Percentiles rank a stretch among this genome's conserved stretches.
phyloP scores from a whole-genome alignment of 1,140 invertebrate genomes.

The Capitella teleta region DNA sequence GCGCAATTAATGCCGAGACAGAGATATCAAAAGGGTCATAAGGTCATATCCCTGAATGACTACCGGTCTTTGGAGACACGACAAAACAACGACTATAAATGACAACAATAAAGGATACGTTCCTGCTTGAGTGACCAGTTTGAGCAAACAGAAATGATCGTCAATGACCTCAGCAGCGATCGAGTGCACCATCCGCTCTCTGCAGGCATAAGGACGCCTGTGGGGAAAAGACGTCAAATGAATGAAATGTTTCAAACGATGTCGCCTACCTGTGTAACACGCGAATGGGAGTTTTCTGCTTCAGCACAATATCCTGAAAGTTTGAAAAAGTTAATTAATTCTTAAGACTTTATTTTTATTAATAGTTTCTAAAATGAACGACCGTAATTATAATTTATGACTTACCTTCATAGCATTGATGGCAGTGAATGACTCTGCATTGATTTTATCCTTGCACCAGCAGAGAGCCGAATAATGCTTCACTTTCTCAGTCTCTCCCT shows the following conservation, averaged over 20 bases:
- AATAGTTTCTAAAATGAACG: background rate
- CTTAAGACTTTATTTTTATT: background rate
- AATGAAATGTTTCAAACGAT: background rate
- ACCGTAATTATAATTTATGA: background rate
- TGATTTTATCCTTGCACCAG: background rate
- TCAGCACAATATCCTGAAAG: background rate
- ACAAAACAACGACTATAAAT: conserved; percentile 4
- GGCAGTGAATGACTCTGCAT: background rate
- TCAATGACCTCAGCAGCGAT: conserved; percentile 6
- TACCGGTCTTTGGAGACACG: no score
- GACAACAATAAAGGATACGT: conserved; percentile 59
- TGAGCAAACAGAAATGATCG: conserved; percentile 36
- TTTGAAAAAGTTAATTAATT: background rate
- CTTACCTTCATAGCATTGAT: background rate
- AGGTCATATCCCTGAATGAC: no score
- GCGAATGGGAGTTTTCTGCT: conserved; percentile 13
- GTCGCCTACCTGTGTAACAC: conserved; percentile 1
- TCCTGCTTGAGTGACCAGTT: conserved; percentile 76
- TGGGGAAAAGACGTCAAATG: background rate
- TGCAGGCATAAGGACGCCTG: conserved; percentile 1
- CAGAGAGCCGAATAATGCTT: conserved; percentile 14
- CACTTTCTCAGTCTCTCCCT: conserved; percentile 13
- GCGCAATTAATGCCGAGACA: no score
- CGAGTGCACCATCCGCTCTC: conserved; percentile 4
- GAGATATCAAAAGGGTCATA: no score